A percentile compares a stretch with the other conserved stretches of the same genome.
phyloP scores from a whole-genome alignment of 2,888 invertebrate genomes.

The Brachyopa scutellaris region DNA sequence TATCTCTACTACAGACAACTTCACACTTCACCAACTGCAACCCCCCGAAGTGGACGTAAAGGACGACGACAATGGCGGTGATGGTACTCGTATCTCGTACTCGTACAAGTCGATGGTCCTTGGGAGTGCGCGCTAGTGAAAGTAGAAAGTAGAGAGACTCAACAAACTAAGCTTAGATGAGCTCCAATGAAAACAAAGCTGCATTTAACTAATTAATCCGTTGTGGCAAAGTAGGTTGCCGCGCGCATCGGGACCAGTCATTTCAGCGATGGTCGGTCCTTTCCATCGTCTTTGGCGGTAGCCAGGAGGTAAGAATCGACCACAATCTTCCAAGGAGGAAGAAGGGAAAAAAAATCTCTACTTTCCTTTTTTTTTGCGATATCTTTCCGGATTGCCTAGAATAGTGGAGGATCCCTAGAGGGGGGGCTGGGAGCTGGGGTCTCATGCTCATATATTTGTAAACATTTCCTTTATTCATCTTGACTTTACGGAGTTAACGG shows the following conservation, averaged over 20 bases:
- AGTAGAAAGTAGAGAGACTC: conserved; percentile 4
- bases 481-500: neutral
- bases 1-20: conserved; percentile 3
- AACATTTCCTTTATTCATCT: neutral
- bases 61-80: neutral
- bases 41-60: too few relatives aligned
- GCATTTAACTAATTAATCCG: conserved; percentile 60
- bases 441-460: too few relatives aligned
- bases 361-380: neutral
- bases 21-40: conserved; percentile 29
- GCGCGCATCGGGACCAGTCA: conserved; percentile 19
- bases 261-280: neutral
- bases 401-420: neutral
- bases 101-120: conserved; percentile 34
- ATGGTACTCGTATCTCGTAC: too few relatives aligned
- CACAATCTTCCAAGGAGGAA: neutral
- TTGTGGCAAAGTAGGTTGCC: conserved; percentile 33
- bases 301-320: neutral
- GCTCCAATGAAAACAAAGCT: conserved; percentile 39
- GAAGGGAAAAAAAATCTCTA: neutral
- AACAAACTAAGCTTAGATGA: conserved; percentile 28
- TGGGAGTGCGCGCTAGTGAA: neutral
- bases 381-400: neutral
- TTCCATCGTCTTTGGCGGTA: neutral
- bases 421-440: too few relatives aligned